Evolutionary conservation across 2,888 invertebrate species (phyloP).

Genomic region (Octonoba sinensis): DNA sequence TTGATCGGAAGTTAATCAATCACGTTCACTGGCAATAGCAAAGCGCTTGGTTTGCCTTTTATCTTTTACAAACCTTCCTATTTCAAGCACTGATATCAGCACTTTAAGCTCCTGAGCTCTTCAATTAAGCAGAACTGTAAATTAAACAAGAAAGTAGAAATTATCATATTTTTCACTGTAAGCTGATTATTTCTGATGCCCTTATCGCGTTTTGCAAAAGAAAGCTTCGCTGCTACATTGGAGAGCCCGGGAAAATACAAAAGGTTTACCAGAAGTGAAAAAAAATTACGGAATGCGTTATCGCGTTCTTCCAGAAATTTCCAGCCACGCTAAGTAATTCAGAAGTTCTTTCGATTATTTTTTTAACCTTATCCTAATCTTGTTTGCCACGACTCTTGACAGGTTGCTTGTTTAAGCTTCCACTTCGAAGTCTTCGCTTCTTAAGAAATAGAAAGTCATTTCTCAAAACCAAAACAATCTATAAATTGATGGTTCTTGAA

Average conservation of each 20-base stretch:
- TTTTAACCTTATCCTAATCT: neutral
- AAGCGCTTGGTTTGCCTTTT: constrained; percentile 32
- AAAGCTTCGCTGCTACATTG: neutral
- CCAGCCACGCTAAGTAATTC: constrained; percentile 42
- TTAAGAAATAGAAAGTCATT: neutral
- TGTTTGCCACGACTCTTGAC: constrained; percentile 15
- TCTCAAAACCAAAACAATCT: too few species aligned
- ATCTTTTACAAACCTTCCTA: constrained; percentile 12
- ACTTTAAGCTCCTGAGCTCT: constrained; percentile 45
- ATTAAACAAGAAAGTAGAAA: constrained; percentile 47
- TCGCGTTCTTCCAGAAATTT: constrained; percentile 34
- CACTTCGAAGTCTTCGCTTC: constrained; percentile 3
- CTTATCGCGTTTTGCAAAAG: constrained; percentile 32
- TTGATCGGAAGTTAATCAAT: constrained; percentile 60
- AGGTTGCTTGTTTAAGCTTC: constrained; percentile 41
- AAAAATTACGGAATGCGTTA: constrained; percentile 21
- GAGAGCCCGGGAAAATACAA: constrained; percentile 8
- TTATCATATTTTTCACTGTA: constrained; percentile 58
- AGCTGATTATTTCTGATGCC: constrained; percentile 58
- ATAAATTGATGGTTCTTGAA: too few species aligned
- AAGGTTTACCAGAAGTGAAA: constrained; percentile 14
- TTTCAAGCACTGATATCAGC: neutral
- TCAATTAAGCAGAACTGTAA: constrained; percentile 58
- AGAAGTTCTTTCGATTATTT: constrained; percentile 12
- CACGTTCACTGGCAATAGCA: constrained; percentile 31